phyloP scores from a whole-genome alignment of 92 coral and sea anemone species.

The Metridium senile region DNA sequence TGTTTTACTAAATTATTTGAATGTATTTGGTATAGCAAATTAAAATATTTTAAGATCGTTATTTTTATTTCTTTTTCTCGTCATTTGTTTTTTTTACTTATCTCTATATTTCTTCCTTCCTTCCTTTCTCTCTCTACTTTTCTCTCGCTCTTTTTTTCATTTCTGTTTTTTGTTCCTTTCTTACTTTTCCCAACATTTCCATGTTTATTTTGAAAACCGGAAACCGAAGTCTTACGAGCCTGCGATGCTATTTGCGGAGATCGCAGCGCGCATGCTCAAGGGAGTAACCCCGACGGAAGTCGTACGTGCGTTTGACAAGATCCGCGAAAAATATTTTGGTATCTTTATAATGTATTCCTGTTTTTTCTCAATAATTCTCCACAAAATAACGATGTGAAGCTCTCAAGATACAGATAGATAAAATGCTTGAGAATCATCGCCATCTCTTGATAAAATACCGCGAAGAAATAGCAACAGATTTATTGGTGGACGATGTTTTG shows the following conservation, averaged over 20 bases:
- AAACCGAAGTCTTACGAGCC: slow-evolving; percentile 6
- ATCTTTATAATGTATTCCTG: neutral
- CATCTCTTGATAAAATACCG: slow-evolving; percentile 77
- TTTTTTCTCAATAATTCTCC: neutral
- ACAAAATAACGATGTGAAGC: neutral
- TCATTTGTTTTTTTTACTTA: neutral
- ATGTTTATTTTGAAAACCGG: slow-evolving; percentile 5
- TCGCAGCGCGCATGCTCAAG: slow-evolving; percentile 32
- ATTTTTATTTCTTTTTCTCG: too few species aligned
- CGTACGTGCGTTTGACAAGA: neutral
- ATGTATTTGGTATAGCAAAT: neutral
- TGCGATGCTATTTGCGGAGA: slow-evolving; percentile 1
- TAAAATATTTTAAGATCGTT: neutral
- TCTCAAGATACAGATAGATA: slow-evolving; percentile 4
- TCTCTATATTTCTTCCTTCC: neutral
- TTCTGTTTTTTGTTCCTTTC: neutral
- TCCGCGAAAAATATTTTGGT: neutral
- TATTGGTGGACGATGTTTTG: slow-evolving; percentile 89
- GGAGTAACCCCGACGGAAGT: slow-evolving; percentile 50
- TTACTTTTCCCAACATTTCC: too few species aligned
- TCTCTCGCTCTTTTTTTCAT: neutral
- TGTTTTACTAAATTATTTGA: neutral
- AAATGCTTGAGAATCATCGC: slow-evolving; percentile 90
- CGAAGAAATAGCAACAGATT: slow-evolving; percentile 65
- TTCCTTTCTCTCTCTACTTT: neutral